Evolutionary conservation across 2,888 invertebrate genomes (phyloP).

Genomic region (Geotrupes spiniger): DNA sequence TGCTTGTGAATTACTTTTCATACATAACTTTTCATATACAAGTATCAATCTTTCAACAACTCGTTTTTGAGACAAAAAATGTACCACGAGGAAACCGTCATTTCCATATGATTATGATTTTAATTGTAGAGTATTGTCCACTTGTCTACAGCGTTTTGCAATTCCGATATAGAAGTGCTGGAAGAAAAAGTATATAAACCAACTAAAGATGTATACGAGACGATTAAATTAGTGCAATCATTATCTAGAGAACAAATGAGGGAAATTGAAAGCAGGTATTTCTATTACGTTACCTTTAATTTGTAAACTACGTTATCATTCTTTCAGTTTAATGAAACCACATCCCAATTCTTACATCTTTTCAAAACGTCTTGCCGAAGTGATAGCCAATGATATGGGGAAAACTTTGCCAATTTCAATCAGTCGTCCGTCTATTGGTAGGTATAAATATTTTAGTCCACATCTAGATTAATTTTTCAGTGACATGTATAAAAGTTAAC

Average conservation of each 20-base stretch:
- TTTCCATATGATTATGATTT: no score
- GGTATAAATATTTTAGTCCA: no score
- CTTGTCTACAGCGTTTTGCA: constrained; percentile 85
- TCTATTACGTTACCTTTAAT: not conserved
- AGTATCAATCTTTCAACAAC: no score
- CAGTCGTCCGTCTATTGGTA: constrained; percentile 89
- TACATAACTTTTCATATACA: no score
- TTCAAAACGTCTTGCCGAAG: constrained; percentile 84
- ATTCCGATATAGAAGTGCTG: constrained; percentile 69
- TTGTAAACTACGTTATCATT: not conserved
- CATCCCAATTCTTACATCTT: constrained; percentile 92
- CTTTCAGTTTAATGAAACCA: constrained; percentile 56
- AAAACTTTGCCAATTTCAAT: constrained; percentile 72
- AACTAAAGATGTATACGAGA: constrained; percentile 56
- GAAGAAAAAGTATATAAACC: constrained; percentile 76
- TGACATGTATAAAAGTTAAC: no score
- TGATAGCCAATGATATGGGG: constrained; percentile 66
- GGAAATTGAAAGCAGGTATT: constrained; percentile 57
- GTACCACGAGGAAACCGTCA: not conserved
- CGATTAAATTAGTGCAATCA: constrained; percentile 60
- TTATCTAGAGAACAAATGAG: constrained; percentile 61
- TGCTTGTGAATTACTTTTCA: no score
- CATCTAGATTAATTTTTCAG: no score
- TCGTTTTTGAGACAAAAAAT: no score
- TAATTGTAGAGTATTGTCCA: constrained; percentile 64